A percentile compares a stretch with the other conserved stretches of the same genome.
These are phyloP conservation scores for Stegastes partitus DNA, from an alignment of 2,113 vertebrate species.

Conservation along the genomic window DNA sequence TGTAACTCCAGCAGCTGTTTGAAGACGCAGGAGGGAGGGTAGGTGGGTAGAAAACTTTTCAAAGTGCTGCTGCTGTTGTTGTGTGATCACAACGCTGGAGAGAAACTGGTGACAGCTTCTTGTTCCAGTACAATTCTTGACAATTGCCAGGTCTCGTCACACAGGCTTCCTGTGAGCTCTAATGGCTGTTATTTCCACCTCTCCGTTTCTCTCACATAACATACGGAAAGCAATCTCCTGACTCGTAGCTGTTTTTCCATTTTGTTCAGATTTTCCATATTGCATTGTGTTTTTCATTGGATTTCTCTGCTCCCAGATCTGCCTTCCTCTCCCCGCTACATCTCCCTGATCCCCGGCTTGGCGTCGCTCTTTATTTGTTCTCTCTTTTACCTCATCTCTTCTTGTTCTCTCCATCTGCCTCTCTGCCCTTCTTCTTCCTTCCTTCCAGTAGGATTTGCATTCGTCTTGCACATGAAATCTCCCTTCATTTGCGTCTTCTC, in stretches of 20 bases:
- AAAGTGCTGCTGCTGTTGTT: slow-evolving; percentile 57
- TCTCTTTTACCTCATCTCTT: slow-evolving; percentile 22
- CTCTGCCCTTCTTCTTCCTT: slow-evolving; percentile 6
- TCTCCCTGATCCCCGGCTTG: slow-evolving; percentile 30
- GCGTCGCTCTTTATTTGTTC: slow-evolving; percentile 28
- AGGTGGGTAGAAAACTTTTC: slow-evolving; percentile 70
- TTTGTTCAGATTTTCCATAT: slow-evolving; percentile 26
- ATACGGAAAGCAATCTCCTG: slow-evolving; percentile 7
- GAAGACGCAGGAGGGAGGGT: slow-evolving; percentile 40
- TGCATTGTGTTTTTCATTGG: slow-evolving; percentile 18
- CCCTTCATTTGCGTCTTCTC: slow-evolving; percentile 24
- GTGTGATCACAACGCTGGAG: slow-evolving; percentile 54
- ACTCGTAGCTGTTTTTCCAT: slow-evolving; percentile 17
- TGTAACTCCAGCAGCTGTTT: slow-evolving; percentile 77
- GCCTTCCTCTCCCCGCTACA: slow-evolving; percentile 17
- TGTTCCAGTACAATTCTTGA: slow-evolving; percentile 41
- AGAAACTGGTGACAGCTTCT: slow-evolving; percentile 50
- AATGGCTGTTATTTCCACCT: slow-evolving; percentile 32
- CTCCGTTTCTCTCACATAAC: not conserved
- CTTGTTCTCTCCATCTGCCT: slow-evolving; percentile 34
- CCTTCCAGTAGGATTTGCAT: slow-evolving; percentile 3
- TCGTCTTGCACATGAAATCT: slow-evolving; percentile 5
- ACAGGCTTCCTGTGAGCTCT: slow-evolving; percentile 14
- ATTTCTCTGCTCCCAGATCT: slow-evolving; percentile 10
- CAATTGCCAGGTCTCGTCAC: slow-evolving; percentile 47